Conservation (phyloP, 2,113 vertebrate genomes). For the Himantopus leucocephalus region DNA sequence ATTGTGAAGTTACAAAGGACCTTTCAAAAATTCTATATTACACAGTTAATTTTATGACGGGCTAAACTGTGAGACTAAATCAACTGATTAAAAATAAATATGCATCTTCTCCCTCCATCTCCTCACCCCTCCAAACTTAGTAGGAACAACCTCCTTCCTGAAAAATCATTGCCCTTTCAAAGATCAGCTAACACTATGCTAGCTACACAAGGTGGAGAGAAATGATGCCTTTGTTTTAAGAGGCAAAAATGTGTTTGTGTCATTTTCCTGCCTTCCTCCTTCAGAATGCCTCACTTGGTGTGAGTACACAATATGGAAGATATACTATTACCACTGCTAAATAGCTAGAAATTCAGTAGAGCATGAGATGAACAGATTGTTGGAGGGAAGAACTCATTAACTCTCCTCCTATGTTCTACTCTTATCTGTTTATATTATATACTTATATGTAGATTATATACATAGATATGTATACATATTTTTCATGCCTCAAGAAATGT, state of each 20-base stretch:
- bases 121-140: not conserved
- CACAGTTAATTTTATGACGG: not conserved
- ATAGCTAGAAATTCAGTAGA: not conserved
- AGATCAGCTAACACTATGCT: not conserved
- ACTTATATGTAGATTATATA: not conserved
- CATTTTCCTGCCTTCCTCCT: not conserved
- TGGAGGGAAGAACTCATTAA: not conserved
- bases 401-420: not conserved
- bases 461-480: not conserved
- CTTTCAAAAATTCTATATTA: not conserved
- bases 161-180: not conserved
- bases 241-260: not conserved
- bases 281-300: not conserved
- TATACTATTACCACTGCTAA: not conserved
- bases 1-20: not conserved
- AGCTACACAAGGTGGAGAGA: not conserved
- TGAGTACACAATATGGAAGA: not conserved
- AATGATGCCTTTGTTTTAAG: not conserved
- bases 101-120: not conserved
- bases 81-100: not conserved
- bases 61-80: not conserved
- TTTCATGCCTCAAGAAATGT: not conserved
- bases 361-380: not conserved
- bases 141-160: not conserved
- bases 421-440: not conserved